These are phyloP conservation scores for Percopsis omiscomaycus DNA, from an alignment of 2,797 vertebrate genomes.

Conservation along the genomic window DNA sequence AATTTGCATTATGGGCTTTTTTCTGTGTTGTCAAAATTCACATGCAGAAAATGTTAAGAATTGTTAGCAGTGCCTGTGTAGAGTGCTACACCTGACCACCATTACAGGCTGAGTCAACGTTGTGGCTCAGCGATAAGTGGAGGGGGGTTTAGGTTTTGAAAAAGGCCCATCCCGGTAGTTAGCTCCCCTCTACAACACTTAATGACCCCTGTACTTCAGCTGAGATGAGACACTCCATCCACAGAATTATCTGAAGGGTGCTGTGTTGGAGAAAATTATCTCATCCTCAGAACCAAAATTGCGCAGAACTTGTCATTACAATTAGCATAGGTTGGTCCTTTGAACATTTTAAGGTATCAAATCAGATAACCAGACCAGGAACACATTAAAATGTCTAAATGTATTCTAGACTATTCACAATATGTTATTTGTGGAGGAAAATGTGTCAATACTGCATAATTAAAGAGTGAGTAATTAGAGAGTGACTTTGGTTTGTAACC, in stretches of 20 bases:
- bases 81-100: slow-evolving; percentile 16
- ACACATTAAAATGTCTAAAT: not conserved
- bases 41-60: slow-evolving; percentile 46
- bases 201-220: slow-evolving; percentile 77
- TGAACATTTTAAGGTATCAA: slow-evolving; percentile 44
- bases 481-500: no score
- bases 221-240: slow-evolving; percentile 76
- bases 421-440: no score
- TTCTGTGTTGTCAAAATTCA: slow-evolving; percentile 35
- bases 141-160: slow-evolving; percentile 35
- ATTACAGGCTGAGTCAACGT: slow-evolving; percentile 14
- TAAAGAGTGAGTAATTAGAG: no score
- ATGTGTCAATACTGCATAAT: no score
- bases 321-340: slow-evolving; percentile 65
- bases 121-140: slow-evolving; percentile 7
- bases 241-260: slow-evolving; percentile 75
- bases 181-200: slow-evolving; percentile 70
- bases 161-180: slow-evolving; percentile 53
- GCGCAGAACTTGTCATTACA: slow-evolving; percentile 62
- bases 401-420: no score
- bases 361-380: slow-evolving; percentile 24
- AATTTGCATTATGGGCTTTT: slow-evolving; percentile 29
- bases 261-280: slow-evolving; percentile 71
- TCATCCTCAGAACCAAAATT: slow-evolving; percentile 69
- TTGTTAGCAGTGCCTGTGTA: slow-evolving; percentile 4